Conservation (phyloP, 2,113 vertebrate genomes). For the Tachycineta bicolor region DNA sequence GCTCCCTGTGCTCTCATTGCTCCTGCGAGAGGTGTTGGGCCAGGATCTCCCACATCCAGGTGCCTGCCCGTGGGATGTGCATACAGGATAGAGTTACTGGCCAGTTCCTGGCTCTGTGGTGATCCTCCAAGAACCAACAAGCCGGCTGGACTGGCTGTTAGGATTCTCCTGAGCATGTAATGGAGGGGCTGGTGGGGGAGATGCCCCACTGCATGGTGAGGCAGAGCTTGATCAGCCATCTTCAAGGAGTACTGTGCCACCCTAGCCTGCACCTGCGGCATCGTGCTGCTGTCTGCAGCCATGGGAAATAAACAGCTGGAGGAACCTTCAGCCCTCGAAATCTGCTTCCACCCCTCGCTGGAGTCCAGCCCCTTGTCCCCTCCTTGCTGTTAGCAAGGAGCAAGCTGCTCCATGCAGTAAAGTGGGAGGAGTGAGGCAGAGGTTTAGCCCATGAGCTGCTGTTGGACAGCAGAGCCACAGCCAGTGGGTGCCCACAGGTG, state of each 20-base stretch:
- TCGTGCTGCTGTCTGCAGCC: neutral
- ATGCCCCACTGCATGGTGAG: neutral
- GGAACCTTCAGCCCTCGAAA: neutral
- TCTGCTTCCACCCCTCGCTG: neutral
- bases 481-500: rapidly evolving
- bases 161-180: rapidly evolving
- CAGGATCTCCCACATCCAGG: rapidly evolving
- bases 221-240: neutral
- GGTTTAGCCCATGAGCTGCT: neutral
- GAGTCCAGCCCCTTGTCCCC: neutral
- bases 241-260: neutral
- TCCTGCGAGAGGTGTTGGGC: neutral
- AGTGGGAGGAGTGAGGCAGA: neutral
- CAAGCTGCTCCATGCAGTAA: neutral
- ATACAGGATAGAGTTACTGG: neutral
- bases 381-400: neutral
- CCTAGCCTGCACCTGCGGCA: neutral
- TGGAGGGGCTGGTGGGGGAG: neutral
- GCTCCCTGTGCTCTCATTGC: rapidly evolving
- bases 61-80: neutral
- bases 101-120: neutral
- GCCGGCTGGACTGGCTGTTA: neutral
- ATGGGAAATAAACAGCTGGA: neutral
- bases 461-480: neutral
- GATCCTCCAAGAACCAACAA: neutral